phyloP scores from a whole-genome alignment of 2,113 vertebrate genomes.

The Cebidichthys violaceus region DNA sequence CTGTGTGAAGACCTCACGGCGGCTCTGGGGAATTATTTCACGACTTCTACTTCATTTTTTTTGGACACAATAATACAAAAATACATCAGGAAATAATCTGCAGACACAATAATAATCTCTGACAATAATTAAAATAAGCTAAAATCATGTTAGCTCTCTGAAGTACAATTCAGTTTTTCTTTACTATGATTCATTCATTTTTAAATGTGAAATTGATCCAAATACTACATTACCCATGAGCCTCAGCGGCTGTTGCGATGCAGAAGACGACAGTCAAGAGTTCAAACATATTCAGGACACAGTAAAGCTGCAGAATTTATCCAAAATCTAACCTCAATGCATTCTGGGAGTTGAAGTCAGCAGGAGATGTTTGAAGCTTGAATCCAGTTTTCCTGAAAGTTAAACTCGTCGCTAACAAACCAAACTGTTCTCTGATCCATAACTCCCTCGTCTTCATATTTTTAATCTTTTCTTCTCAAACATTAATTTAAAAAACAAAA shows the following conservation, averaged over 20 bases:
- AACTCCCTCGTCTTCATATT: not conserved
- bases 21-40: not conserved
- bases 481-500: not conserved
- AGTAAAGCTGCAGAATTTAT: not conserved
- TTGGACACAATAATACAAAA: not conserved
- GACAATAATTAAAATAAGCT: not conserved
- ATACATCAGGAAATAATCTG: not conserved
- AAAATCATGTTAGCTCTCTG: not conserved
- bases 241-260: not conserved
- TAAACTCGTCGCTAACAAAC: not conserved
- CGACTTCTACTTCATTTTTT: not conserved
- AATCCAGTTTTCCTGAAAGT: not conserved
- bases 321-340: not conserved
- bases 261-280: too few relatives aligned
- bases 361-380: not conserved
- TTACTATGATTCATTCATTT: not conserved
- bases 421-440: not conserved
- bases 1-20: too few relatives aligned
- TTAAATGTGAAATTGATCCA: not conserved
- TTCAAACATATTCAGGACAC: not conserved
- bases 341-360: not conserved
- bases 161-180: not conserved
- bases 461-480: not conserved
- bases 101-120: not conserved
- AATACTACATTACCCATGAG: not conserved